A percentile compares a stretch with the other conserved stretches of the same genome.
phyloP scores from a whole-genome alignment of 35 echinoderm and acorn worm genomes.

The Heliocidaris tuberculata region DNA sequence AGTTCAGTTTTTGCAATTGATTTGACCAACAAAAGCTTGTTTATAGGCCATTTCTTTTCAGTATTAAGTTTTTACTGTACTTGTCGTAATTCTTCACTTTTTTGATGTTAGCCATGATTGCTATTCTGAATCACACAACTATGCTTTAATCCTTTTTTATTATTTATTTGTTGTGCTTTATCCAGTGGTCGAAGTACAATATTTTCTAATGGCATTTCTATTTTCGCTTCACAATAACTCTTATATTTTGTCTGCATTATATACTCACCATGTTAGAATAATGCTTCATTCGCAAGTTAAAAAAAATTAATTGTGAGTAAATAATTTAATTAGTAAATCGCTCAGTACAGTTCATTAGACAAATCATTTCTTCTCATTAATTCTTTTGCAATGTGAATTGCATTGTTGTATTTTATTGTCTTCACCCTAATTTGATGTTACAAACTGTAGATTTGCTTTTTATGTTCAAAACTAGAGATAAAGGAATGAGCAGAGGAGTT shows the following conservation, averaged over 20 bases:
- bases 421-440: background rate
- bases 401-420: background rate
- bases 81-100: background rate
- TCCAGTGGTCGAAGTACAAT: background rate
- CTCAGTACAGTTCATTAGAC: background rate
- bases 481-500: background rate
- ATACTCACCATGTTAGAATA: background rate
- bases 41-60: background rate
- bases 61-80: slow-evolving; percentile 3
- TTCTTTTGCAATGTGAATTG: background rate
- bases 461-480: background rate
- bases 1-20: background rate
- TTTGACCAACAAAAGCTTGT: background rate
- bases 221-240: background rate
- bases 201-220: background rate
- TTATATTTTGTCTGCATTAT: background rate
- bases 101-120: background rate
- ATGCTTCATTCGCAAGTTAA: background rate
- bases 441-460: background rate
- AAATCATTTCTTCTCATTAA: background rate
- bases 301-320: background rate
- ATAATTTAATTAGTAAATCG: background rate
- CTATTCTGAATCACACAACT: background rate
- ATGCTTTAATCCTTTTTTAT: background rate
- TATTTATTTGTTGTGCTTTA: background rate